A percentile compares a stretch with the other conserved stretches of the same genome.
phyloP scores from a whole-genome alignment of 2,797 vertebrate species.

The Champsocephalus esox region DNA sequence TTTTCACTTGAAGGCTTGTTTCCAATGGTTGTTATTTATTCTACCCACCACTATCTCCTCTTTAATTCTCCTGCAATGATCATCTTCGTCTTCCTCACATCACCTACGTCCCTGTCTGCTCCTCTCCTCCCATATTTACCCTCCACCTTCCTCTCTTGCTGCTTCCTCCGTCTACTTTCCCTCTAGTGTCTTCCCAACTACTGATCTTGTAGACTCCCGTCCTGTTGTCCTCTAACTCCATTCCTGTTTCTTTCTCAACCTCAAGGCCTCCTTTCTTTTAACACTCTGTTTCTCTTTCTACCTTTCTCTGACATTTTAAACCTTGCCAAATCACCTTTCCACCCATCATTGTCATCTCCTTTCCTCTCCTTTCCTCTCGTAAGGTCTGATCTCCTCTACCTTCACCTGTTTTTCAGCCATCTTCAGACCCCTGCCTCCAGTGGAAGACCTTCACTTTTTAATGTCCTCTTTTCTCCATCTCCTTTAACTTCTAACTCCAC shows the following conservation, averaged over 20 bases:
- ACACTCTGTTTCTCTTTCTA: not conserved
- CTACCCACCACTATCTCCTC: not conserved
- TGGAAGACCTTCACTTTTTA: not conserved
- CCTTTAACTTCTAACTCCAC: no score
- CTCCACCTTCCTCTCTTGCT: not conserved
- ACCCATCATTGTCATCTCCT: not conserved
- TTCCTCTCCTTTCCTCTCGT: slow-evolving; percentile 10
- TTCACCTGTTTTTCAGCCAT: not conserved
- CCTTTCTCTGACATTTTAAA: not conserved
- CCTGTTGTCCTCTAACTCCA: not conserved
- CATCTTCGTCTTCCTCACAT: not conserved
- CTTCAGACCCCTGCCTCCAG: not conserved
- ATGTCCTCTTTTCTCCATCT: not conserved
- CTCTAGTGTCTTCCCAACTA: slow-evolving; percentile 1
- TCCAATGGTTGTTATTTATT: not conserved
- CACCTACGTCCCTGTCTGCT: not conserved
- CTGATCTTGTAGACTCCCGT: not conserved
- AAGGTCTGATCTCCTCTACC: not conserved
- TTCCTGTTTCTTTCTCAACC: no score
- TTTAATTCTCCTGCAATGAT: not conserved
- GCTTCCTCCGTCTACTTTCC: not conserved
- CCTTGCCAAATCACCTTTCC: not conserved
- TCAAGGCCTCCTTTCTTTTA: not conserved
- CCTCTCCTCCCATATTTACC: not conserved
- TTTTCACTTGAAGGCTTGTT: not conserved